Percentiles rank a stretch among this genome's conserved stretches.
Evolutionary conservation across 2,888 invertebrate genomes (phyloP).

Genomic region (Tipula unca): DNA sequence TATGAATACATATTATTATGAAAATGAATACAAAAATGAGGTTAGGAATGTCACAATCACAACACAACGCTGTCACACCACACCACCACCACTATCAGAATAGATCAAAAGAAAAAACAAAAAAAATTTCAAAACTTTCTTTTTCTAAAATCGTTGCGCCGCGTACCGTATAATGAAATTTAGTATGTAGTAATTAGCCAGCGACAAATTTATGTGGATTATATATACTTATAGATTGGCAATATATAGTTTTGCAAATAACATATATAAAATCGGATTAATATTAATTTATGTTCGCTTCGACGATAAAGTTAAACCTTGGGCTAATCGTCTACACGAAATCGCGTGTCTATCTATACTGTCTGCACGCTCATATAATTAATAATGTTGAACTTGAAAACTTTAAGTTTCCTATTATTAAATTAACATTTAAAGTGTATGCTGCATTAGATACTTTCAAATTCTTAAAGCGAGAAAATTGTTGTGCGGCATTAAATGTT

Average conservation of each 20-base stretch:
- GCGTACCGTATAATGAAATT: background rate
- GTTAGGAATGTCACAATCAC: background rate
- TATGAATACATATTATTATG: background rate
- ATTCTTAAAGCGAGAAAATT: no score
- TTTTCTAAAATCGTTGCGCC: background rate
- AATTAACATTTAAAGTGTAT: no score
- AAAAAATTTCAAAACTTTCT: background rate
- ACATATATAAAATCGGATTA: no score
- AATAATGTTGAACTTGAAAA: background rate
- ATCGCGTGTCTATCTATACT: no score
- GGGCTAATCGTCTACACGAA: no score
- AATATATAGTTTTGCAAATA: background rate
- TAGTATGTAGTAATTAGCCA: background rate
- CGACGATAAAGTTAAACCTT: no score
- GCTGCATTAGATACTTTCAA: no score
- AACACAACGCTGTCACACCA: no score
- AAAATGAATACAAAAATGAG: background rate
- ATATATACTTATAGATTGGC: background rate
- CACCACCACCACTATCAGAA: background rate
- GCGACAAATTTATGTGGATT: background rate
- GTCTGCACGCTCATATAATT: no score
- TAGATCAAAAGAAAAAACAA: background rate
- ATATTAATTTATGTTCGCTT: no score
- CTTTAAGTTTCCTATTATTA: no score
- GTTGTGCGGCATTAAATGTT: no score